A percentile compares a stretch with the other conserved stretches of the same genome.
These are phyloP conservation scores for Mallotus villosus DNA, from an alignment of 2,797 vertebrate species.

Conservation along the genomic window DNA sequence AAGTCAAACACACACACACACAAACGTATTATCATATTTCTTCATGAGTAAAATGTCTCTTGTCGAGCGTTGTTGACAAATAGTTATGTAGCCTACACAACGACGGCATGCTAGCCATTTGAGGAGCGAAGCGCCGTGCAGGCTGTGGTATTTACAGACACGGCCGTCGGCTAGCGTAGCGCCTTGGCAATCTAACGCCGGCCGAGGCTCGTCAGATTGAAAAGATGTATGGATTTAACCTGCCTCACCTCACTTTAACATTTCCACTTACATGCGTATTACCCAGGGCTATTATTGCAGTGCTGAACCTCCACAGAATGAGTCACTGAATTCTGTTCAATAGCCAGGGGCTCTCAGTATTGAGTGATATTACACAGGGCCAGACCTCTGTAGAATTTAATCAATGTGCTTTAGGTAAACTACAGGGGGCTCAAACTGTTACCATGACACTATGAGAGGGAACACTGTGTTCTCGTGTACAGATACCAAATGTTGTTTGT, in stretches of 20 bases:
- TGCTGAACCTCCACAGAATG: conserved; percentile 37
- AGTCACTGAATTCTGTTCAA: conserved; percentile 41
- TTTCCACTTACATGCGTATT: conserved; percentile 49
- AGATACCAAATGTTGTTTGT: conserved; percentile 50
- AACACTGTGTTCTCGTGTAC: conserved; percentile 8
- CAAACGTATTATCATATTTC: not conserved
- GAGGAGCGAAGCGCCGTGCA: not conserved
- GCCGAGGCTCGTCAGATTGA: conserved; percentile 27
- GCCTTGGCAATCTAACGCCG: not conserved
- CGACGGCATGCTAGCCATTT: not conserved
- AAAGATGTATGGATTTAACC: conserved; percentile 47
- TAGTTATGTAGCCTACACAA: not conserved
- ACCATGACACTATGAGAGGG: conserved; percentile 43
- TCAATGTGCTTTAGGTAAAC: conserved; percentile 65
- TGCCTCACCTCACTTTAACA: conserved; percentile 36
- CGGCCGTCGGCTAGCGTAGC: not conserved
- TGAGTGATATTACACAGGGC: conserved; percentile 59
- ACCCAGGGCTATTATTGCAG: conserved; percentile 64
- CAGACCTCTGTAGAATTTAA: conserved; percentile 48
- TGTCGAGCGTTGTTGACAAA: not conserved
- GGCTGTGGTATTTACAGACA: not conserved
- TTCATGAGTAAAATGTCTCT: not conserved
- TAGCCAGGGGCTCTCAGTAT: conserved; percentile 59
- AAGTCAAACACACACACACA: not conserved
- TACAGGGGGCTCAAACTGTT: conserved; percentile 44